Evolutionary conservation across 2,797 vertebrate genomes (phyloP).

Genomic region (Urocyon cinereoargenteus): DNA sequence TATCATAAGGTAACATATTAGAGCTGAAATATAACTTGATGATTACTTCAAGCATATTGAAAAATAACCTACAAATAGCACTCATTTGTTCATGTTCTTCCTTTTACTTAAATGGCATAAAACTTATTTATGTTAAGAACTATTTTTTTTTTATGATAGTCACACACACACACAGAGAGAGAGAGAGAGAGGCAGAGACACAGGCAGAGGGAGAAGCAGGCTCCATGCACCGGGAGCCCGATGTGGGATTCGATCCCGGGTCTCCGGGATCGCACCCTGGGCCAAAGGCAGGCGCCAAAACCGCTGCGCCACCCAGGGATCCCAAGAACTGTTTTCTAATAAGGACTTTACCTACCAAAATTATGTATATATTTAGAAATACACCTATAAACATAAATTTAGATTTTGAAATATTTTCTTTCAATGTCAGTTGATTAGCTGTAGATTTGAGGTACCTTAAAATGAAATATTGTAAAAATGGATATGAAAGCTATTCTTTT

Average conservation of each 20-base stretch:
- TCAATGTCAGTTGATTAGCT: background rate
- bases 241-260: no score
- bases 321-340: constrained; percentile 24
- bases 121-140: background rate
- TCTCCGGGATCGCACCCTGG: no score
- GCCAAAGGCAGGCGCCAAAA: no score
- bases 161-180: no score
- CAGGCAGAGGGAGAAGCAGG: no score
- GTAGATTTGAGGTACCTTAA: background rate
- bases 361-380: background rate
- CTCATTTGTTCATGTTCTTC: background rate
- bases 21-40: constrained; percentile 39
- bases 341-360: background rate
- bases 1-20: background rate
- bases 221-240: no score
- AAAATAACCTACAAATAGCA: background rate
- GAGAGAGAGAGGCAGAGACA: no score
- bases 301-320: no score
- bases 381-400: background rate
- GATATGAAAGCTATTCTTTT: constrained; percentile 13
- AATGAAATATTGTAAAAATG: constrained; percentile 51
- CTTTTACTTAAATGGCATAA: constrained; percentile 28
- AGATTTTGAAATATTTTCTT: constrained; percentile 49
- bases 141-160: no score
- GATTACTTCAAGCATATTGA: background rate